Base-by-base conservation (phyloP, 2,113 vertebrate species). In the Vimba vimba region DNA sequence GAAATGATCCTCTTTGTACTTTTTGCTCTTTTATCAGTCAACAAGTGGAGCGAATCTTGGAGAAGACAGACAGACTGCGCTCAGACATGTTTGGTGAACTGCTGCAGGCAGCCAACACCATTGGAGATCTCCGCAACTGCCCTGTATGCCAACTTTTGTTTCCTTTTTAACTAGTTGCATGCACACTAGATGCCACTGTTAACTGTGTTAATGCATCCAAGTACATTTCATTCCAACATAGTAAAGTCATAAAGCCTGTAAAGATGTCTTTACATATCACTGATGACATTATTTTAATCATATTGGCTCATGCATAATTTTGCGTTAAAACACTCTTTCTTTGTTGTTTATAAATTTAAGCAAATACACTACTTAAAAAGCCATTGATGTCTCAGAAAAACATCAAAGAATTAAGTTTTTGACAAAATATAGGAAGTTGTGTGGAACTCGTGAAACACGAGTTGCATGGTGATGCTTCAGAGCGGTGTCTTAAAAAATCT, bases 1-100 rank as follows among this genome's bases (percentile, higher is more conserved):
- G 8, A 17, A 64, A 27, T 79, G 8, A 36, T 43, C 9, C 30
- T n/a, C 13, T 25, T 25, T 81, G 71, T 73, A 12, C 25, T 69
- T 25, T 59, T 83, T 47, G 25, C 43, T 73, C 13, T 73, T 80
- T 47, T 81, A 5, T 10, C 90, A 99, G 98, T 92, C 97, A 97
- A 92, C 97, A 99, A 94, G 96, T 98, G 74, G 97, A 98, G 86
- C 95, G 92, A 89, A 96, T 96, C 94, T 90, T 97, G 91, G 97
- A 97, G 85, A 97, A 96, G 84, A 96, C 96, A 6, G 97, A 99
- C 80, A 96, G 97, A 12, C 93, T 97, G 73, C 95, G 96, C 86
- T 96, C 97, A 0, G 98, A 99, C 91, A 97, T 97, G 97, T 99
- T 99, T 71, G 97, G 97, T 0, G 97, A 99, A 90, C 90, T 99